phyloP scores from a whole-genome alignment of 2,113 vertebrate species.

The Perognathus longimembris region DNA sequence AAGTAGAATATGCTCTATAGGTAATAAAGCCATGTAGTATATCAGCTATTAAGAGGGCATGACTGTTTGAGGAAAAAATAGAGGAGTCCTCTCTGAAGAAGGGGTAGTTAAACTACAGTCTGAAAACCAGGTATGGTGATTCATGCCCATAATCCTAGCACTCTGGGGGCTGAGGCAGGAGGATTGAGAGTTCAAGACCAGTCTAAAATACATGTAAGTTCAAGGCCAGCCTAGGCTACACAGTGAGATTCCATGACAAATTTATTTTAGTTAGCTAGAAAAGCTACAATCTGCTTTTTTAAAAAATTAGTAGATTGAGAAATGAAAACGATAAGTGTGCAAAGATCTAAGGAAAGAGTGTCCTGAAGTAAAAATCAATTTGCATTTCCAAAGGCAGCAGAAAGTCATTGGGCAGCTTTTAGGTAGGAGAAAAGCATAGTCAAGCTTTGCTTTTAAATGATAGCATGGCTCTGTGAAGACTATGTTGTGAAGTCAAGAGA shows the following conservation, averaged over 20 bases:
- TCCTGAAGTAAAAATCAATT: not conserved
- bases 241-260: too few species aligned
- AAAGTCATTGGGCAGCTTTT: not conserved
- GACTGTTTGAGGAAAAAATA: not conserved
- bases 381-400: constrained; percentile 1
- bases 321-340: not conserved
- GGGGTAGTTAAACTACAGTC: constrained; percentile 25
- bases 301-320: not conserved
- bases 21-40: not conserved
- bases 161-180: too few species aligned
- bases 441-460: not conserved
- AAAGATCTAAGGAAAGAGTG: not conserved
- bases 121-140: too few species aligned
- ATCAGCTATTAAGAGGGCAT: not conserved
- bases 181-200: too few species aligned
- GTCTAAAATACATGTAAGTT: too few species aligned
- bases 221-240: too few species aligned
- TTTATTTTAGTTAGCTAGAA: too few species aligned
- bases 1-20: not conserved
- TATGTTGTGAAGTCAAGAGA: not conserved
- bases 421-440: not conserved
- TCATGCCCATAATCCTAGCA: too few species aligned
- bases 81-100: not conserved
- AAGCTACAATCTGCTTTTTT: constrained; percentile 7
- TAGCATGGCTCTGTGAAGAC: not conserved